phyloP scores from a whole-genome alignment of 2,888 invertebrate genomes.

The Cephus nigrinus region DNA sequence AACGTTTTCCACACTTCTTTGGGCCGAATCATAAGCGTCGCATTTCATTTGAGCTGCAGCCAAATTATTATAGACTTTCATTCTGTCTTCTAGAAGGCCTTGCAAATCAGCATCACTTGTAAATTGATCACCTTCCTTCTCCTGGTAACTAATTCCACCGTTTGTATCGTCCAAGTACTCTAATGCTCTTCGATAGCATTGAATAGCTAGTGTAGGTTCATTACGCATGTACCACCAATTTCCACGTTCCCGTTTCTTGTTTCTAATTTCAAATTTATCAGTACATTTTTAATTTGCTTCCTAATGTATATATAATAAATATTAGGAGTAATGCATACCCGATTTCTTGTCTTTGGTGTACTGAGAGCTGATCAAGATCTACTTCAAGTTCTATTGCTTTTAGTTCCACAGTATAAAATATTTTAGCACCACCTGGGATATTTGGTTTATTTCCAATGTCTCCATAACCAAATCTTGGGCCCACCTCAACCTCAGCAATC shows the following conservation, averaged over 20 bases:
- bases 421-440: conserved; percentile 75
- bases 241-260: conserved; percentile 84
- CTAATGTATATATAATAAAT: conserved; percentile 15
- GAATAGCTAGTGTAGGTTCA: conserved; percentile 84
- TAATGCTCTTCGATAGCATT: conserved; percentile 86
- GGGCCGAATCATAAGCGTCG: conserved; percentile 85
- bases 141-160: conserved; percentile 73
- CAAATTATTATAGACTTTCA: conserved; percentile 91
- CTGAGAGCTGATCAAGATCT: conserved; percentile 75
- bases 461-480: conserved; percentile 87
- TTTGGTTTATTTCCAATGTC: conserved; percentile 76
- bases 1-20: conserved; percentile 85
- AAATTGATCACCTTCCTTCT: conserved; percentile 67
- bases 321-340: conserved; percentile 71
- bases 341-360: conserved; percentile 77
- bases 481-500: conserved; percentile 77
- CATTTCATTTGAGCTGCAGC: conserved; percentile 93
- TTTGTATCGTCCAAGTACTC: conserved; percentile 83
- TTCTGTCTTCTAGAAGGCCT: conserved; percentile 79
- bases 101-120: conserved; percentile 73
- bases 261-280: conserved; percentile 64
- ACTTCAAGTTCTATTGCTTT: conserved; percentile 75
- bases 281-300: conserved; percentile 1
- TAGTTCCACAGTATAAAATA: conserved; percentile 80
- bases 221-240: conserved; percentile 91